A percentile compares a stretch with the other conserved stretches of the same genome.
Evolutionary conservation across 2,888 invertebrate genomes (phyloP).

Genomic region (Plemyria rubiginata): DNA sequence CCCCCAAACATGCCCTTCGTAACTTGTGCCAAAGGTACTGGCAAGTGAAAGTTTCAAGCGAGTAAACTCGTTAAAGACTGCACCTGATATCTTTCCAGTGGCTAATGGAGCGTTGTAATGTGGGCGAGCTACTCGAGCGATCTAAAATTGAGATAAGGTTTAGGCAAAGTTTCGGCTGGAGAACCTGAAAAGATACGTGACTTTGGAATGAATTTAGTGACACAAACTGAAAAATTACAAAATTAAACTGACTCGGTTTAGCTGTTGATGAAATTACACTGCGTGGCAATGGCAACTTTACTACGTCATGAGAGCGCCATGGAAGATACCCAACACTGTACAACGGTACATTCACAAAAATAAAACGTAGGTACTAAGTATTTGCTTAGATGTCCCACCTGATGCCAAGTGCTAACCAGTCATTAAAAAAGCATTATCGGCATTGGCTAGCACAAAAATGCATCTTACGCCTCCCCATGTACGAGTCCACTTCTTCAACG

Average conservation of each 20-base stretch:
- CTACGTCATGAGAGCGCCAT: too few species aligned
- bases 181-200: conserved; percentile 11
- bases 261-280: not conserved
- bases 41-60: conserved; percentile 12
- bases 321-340: too few species aligned
- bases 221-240: not conserved
- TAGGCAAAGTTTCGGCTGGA: conserved; percentile 12
- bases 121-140: conserved; percentile 17
- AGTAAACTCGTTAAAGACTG: conserved; percentile 23
- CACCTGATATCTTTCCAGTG: conserved; percentile 25
- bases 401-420: too few species aligned
- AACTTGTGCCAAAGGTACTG: conserved; percentile 5
- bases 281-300: too few species aligned
- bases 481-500: too few species aligned
- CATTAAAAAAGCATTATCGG: too few species aligned
- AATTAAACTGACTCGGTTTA: not conserved
- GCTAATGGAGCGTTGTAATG: conserved; percentile 19
- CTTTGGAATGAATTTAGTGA: not conserved
- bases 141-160: conserved; percentile 16
- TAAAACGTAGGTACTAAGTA: too few species aligned
- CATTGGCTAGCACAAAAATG: too few species aligned
- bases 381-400: too few species aligned
- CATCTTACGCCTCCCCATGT: too few species aligned
- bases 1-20: too few species aligned
- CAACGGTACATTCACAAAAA: too few species aligned